Base-by-base conservation (phyloP, 2,888 invertebrate genomes). In the Athalia cordata region DNA sequence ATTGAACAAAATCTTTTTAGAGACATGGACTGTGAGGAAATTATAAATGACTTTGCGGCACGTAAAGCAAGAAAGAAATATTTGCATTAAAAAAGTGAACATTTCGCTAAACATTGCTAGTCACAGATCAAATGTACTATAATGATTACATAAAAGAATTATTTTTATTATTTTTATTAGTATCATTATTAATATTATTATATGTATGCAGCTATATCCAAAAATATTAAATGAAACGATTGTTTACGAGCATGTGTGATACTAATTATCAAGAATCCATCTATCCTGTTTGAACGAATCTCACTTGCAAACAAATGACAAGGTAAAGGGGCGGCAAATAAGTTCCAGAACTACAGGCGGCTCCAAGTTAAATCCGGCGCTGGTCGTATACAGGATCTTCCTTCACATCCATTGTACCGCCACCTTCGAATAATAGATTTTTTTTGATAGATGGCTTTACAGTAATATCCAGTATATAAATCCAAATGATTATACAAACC, bases 331-430 rank as follows among this genome's bases (percentile, higher is more conserved):
- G 43, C 55, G 43, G 55, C 43, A 43, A 55, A 68, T 68, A 68
- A 55, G 55, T 68, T 68, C 29, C 43, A n/a, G 55, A 49, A 68
- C 68, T 68, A 55, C 68, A 68, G 55, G 68, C 68, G 68, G 68
- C 55, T 68, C 68, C 68, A 55, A 68, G 68, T 68, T 43, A 68
- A 55, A 68, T 68, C 55, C 47, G 47, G 66, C 66, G n/a, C 29
- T 29, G 29, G n/a, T n/a, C n/a, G n/a, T n/a, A n/a, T n/a, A n/a
- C n/a, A n/a, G n/a, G n/a, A n/a, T n/a, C n/a, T n/a, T n/a, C n/a
- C n/a, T n/a, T n/a, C n/a, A n/a, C n/a, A n/a, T n/a, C n/a, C n/a
- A n/a, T n/a, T n/a, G n/a, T n/a, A n/a, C n/a, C n/a, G n/a, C n/a
- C n/a, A n/a, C n/a, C n/a, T n/a, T n/a, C n/a, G n/a, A n/a, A n/a